Percentiles rank a stretch among this genome's conserved stretches.
Evolutionary conservation across 2,888 invertebrate genomes (phyloP).

Genomic region (Synanthedon andrenaeformis): DNA sequence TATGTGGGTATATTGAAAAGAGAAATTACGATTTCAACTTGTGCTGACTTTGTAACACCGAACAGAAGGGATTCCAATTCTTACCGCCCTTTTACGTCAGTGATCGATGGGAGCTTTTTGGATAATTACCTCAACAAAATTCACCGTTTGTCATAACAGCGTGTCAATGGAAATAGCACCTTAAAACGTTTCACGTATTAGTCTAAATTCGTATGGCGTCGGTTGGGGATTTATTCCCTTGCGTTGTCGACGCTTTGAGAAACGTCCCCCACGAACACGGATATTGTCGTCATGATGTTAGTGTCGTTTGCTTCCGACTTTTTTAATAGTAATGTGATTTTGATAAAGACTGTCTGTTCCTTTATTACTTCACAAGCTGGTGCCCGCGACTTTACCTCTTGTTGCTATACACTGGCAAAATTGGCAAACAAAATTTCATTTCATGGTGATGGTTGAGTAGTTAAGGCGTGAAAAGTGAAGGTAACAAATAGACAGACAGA

Average conservation of each 20-base stretch:
- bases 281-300: constrained; percentile 11
- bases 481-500: too few relatives aligned
- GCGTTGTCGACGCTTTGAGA: background rate
- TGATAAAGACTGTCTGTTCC: background rate
- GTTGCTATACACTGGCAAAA: too few relatives aligned
- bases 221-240: background rate
- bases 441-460: too few relatives aligned
- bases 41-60: background rate
- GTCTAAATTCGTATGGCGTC: background rate
- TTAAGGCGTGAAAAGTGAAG: too few relatives aligned
- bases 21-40: too few relatives aligned
- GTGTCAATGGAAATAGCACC: constrained; percentile 8
- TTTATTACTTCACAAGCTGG: too few relatives aligned
- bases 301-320: background rate
- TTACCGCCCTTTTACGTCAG: background rate
- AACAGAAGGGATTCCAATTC: background rate
- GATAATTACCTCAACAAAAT: constrained; percentile 1
- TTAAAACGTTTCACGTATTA: constrained; percentile 2
- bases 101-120: constrained; percentile 8
- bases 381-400: too few relatives aligned
- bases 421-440: too few relatives aligned
- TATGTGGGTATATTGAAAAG: too few relatives aligned
- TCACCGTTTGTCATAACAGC: constrained; percentile 4
- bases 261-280: constrained; percentile 14
- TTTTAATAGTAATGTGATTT: background rate